Base-by-base conservation (phyloP, 2,888 invertebrate genomes). In the Capitulum mitella region DNA sequence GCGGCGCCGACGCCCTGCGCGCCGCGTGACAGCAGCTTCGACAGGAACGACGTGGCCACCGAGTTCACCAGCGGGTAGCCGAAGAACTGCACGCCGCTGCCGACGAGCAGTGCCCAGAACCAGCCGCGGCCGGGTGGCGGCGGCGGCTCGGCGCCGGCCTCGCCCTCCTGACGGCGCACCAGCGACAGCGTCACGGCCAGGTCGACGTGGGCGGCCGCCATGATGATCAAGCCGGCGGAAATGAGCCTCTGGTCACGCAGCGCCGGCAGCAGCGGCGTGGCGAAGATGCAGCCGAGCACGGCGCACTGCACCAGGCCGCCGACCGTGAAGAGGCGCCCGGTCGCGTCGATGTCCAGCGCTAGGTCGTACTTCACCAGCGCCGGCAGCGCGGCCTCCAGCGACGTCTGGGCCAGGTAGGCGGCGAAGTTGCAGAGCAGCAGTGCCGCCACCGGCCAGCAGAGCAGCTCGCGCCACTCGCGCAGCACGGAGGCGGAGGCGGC, bases 21-120 rank as follows among this genome's bases (percentile, higher is more conserved):
- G 34, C 64, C 64, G 19, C 64, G 64, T 2, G 64, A 64, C 34
- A 64, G 64, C 64, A 64, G 32, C 37, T 64, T 64, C 32, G 64
- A 64, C 64, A 64, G 14, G 64, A 64, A 64, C 19, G 64, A 64
- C 64, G 64, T 64, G 16, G 22, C 64, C 22, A 64, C 64, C 16
- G 64, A 64, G 64, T 64, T 64, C 34, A 64, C 64, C n/a, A 64
- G 64, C 64, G 64, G 64, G 37, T 64, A 64, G 64, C 64, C 64
- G 64, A 64, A 64, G 64, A 64, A 64, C 64, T 64, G 64, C 34
- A 64, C 37, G 1, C 34, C 64, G 64, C 64, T 64, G 64, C 34
- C 64, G 64, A 19, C 64, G 22, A 64, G 64, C 37, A 37, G 12
- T 16, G 37, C n/a, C 64, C 64, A 64, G 34, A 64, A 64, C 64